A percentile compares a stretch with the other conserved stretches of the same genome.
Conservation (phyloP, 2,113 vertebrate species). For the Mesocricetus auratus region DNA sequence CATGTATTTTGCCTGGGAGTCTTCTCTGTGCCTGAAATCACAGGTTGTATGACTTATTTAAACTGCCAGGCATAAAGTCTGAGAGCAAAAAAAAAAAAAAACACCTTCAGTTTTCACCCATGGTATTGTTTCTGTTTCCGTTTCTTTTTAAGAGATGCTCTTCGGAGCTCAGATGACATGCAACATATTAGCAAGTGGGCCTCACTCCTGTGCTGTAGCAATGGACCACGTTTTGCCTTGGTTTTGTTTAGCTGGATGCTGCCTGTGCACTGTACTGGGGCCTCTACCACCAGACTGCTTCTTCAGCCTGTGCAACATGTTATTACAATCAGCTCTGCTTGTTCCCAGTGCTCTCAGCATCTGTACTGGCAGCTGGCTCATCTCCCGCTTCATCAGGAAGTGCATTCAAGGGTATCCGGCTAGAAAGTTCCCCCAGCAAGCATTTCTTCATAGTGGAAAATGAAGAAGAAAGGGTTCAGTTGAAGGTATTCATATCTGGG, state of each 20-base stretch:
- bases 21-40: conserved; percentile 57
- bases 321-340: conserved; percentile 90
- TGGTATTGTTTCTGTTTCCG: conserved; percentile 73
- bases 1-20: conserved; percentile 52
- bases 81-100: conserved; percentile 44
- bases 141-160: conserved; percentile 75
- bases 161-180: conserved; percentile 56
- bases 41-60: conserved; percentile 52
- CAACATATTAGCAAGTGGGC: conserved; percentile 71
- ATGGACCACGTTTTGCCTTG: conserved; percentile 81
- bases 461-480: conserved; percentile 69
- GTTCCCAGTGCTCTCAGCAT: conserved; percentile 87
- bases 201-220: conserved; percentile 67
- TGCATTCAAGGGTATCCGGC: conserved; percentile 88
- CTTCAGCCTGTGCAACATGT: conserved; percentile 83
- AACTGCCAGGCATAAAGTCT: conserved; percentile 47
- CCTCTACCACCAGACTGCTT: conserved; percentile 78
- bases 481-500: conserved; percentile 72
- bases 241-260: conserved; percentile 83
- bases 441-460: conserved; percentile 84
- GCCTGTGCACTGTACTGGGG: conserved; percentile 72
- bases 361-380: conserved; percentile 88
- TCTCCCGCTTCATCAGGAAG: conserved; percentile 88
- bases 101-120: neutral
- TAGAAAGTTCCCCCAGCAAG: conserved; percentile 85